phyloP scores from a whole-genome alignment of 2,797 vertebrate species.

The Lepilemur septentrionalis region DNA sequence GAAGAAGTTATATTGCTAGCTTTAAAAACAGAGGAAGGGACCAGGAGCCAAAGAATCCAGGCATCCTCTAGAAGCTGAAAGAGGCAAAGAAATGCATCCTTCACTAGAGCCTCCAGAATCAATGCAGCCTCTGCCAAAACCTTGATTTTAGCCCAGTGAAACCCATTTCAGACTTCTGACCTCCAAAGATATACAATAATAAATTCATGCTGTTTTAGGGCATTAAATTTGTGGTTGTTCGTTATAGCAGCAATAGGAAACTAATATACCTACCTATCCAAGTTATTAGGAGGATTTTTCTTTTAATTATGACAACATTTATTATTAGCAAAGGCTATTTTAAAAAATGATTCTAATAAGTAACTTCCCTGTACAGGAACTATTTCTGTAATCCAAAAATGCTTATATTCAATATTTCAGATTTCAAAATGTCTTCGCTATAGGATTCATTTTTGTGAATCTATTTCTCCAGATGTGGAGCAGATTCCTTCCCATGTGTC shows the following conservation, averaged over 20 bases:
- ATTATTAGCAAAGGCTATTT: constrained; percentile 1
- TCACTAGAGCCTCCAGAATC: not conserved
- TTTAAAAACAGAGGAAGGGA: not conserved
- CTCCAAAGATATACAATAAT: not conserved
- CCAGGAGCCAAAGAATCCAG: not conserved
- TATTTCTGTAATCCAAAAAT: not conserved
- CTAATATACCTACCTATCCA: not conserved
- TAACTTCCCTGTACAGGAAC: not conserved
- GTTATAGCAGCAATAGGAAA: not conserved
- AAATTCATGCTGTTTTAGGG: not conserved
- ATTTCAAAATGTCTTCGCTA: not conserved
- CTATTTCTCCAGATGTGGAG: not conserved
- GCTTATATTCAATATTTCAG: not conserved
- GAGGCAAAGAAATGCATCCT: not conserved
- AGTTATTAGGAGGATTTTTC: not conserved
- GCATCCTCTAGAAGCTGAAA: not conserved
- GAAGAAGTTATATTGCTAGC: not conserved
- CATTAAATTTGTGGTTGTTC: not conserved
- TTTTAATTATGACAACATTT: not conserved
- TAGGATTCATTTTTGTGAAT: not conserved
- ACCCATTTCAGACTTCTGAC: not conserved
- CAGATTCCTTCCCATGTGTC: not conserved
- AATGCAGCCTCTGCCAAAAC: not conserved
- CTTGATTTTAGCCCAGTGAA: not conserved
- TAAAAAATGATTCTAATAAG: not conserved